Percentiles rank a stretch among this genome's conserved stretches.
These are phyloP conservation scores for Panthera leo DNA, from an alignment of 2,113 vertebrate genomes.

Conservation along the genomic window DNA sequence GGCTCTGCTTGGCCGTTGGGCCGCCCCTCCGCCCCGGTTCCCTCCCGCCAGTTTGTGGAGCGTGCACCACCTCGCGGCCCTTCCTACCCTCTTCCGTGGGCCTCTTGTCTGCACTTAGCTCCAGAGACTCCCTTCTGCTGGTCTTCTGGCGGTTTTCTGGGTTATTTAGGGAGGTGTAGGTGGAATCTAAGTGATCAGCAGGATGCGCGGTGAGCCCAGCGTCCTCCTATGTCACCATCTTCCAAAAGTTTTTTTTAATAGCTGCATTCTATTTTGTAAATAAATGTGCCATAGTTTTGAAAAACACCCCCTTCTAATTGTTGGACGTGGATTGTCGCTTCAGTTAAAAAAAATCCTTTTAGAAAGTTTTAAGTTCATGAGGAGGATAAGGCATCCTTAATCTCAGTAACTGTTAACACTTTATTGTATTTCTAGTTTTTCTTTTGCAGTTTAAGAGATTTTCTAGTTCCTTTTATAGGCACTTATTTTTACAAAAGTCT, in stretches of 20 bases:
- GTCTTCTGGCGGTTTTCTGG: no score
- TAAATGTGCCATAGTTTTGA: background rate
- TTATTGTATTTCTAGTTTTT: background rate
- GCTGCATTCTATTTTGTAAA: background rate
- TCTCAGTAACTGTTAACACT: background rate
- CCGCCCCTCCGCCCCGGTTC: no score
- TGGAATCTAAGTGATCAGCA: no score
- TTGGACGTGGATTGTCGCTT: background rate
- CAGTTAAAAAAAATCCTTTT: background rate
- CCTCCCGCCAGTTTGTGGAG: no score
- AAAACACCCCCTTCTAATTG: background rate
- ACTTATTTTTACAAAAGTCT: background rate
- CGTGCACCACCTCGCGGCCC: accelerated
- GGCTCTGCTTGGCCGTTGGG: no score
- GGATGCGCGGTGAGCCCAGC: no score
- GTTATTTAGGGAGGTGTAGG: no score
- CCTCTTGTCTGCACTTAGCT: no score
- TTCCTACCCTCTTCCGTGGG: no score
- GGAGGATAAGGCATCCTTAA: background rate
- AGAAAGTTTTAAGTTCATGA: background rate
- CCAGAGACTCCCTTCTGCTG: no score
- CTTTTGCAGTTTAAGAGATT: background rate
- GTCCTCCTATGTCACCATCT: no score
- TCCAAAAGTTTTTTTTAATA: background rate
- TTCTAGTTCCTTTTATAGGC: background rate